phyloP scores from a whole-genome alignment of 2,113 vertebrate species.

The Coptodon rendalli region DNA sequence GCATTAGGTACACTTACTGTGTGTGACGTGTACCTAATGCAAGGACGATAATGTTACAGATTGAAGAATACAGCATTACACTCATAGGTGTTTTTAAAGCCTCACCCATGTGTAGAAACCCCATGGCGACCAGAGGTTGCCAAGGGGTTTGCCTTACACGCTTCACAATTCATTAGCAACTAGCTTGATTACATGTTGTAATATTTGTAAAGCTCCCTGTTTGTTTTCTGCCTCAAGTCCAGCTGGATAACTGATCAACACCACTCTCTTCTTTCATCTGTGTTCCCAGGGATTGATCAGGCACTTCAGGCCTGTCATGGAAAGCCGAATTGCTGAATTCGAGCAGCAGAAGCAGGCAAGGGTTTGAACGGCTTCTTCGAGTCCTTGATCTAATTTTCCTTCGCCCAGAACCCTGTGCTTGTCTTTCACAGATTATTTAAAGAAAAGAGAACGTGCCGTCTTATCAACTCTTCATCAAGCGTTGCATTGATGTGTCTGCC shows the following conservation, averaged over 20 bases:
- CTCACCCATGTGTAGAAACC: not conserved
- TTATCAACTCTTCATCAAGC: constrained; percentile 3
- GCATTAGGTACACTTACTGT: not conserved
- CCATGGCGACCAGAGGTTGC: not conserved
- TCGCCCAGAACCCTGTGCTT: not conserved
- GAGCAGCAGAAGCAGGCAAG: constrained; percentile 63
- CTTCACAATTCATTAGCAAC: not conserved
- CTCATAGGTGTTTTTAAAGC: not conserved
- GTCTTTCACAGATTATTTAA: constrained; percentile 58
- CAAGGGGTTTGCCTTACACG: not conserved
- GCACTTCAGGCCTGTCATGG: constrained; percentile 77
- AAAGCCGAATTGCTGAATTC: constrained; percentile 67
- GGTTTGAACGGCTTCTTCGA: constrained; percentile 24
- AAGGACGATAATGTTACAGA: not conserved
- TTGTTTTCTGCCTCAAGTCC: not conserved
- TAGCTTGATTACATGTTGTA: not conserved
- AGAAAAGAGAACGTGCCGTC: constrained; percentile 23
- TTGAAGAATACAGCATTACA: not conserved
- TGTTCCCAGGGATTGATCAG: constrained; percentile 72
- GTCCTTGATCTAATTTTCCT: not conserved
- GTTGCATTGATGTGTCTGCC: constrained; percentile 17
- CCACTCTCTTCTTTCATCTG: not conserved
- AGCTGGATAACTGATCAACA: not conserved
- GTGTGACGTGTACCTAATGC: not conserved
- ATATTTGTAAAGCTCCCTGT: not conserved